Percentiles rank a stretch among this genome's conserved stretches.
These are phyloP conservation scores for Drosophila bocqueti DNA, from an alignment of 1,140 invertebrate genomes.

Conservation along the genomic window DNA sequence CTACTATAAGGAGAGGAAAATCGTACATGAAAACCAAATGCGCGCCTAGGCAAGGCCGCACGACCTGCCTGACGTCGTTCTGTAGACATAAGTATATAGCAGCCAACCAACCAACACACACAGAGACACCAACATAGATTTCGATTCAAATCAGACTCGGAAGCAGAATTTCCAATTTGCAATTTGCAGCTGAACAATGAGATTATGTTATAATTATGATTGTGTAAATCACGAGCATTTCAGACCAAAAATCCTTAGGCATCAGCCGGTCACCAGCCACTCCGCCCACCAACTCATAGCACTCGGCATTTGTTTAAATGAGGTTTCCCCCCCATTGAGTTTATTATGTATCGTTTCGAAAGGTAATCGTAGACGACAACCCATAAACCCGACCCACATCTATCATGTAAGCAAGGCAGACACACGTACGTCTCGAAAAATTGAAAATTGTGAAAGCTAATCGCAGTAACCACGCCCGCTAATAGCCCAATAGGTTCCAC, in stretches of 20 bases:
- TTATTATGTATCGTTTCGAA: constrained; percentile 59
- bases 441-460: constrained; percentile 64
- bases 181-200: constrained; percentile 57
- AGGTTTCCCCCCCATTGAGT: constrained; percentile 49
- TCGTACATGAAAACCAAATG: constrained; percentile 90
- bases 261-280: constrained; percentile 16
- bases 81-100: constrained; percentile 86
- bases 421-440: constrained; percentile 29
- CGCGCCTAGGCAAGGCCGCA: constrained; percentile 90
- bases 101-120: constrained; percentile 55
- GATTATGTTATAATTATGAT: constrained; percentile 62
- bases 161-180: constrained; percentile 38
- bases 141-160: constrained; percentile 72
- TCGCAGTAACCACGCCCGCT: constrained; percentile 45
- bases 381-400: constrained; percentile 37
- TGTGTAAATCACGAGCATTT: constrained; percentile 54
- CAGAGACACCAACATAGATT: constrained; percentile 69
- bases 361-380: constrained; percentile 58
- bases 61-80: constrained; percentile 92
- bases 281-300: constrained; percentile 41
- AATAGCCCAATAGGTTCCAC: constrained; percentile 34
- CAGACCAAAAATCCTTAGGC: constrained; percentile 50
- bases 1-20: constrained; percentile 98
- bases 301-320: constrained; percentile 66
- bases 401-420: constrained; percentile 45